Percentiles rank a stretch among this genome's conserved stretches.
Evolutionary conservation across 2,797 vertebrate genomes (phyloP).

Genomic region (Bovichtus variegatus): DNA sequence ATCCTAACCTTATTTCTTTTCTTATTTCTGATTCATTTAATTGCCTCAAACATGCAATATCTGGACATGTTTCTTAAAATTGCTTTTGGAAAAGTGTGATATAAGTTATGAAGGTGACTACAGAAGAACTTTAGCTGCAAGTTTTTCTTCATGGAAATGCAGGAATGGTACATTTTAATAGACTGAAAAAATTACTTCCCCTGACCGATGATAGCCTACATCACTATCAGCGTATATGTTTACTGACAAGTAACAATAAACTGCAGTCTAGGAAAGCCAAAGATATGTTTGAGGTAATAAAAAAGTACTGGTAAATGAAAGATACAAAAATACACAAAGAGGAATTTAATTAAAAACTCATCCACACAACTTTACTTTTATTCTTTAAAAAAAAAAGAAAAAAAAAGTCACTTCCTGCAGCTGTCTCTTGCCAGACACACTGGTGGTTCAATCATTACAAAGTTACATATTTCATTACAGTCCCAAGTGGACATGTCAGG

Average conservation of each 20-base stretch:
- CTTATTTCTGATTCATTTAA: background rate
- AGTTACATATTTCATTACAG: too few species aligned
- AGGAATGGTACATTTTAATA: background rate
- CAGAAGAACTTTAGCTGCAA: background rate
- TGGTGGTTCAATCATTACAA: too few species aligned
- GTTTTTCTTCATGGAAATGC: background rate
- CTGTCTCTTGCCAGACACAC: too few species aligned
- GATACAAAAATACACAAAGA: background rate
- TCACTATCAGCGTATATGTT: background rate
- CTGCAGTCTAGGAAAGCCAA: background rate
- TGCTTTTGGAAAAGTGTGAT: background rate
- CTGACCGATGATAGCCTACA: too few species aligned
- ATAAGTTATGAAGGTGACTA: background rate
- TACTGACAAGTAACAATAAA: background rate
- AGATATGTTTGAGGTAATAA: background rate
- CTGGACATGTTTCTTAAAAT: background rate
- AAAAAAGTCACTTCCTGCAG: too few species aligned
- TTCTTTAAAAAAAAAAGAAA: too few species aligned
- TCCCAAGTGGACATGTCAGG: too few species aligned
- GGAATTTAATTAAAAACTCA: too few species aligned
- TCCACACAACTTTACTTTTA: too few species aligned
- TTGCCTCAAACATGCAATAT: background rate
- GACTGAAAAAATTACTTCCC: background rate
- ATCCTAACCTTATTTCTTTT: too few species aligned
- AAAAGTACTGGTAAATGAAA: background rate